Evolutionary conservation across 2,113 vertebrate genomes (phyloP).

Genomic region (Scophthalmus maximus): DNA sequence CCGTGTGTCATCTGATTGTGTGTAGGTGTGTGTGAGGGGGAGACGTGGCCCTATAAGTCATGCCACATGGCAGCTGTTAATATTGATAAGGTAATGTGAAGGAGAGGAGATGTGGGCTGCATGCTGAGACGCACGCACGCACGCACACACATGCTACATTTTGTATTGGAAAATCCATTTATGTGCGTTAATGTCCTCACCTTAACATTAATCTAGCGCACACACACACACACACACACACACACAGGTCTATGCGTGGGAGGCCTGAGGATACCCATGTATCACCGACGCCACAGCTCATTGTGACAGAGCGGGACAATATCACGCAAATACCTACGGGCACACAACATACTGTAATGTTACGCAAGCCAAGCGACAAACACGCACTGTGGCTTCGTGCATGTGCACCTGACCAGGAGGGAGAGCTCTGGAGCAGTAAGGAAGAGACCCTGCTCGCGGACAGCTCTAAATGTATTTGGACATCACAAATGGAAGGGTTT

Average conservation of each 20-base stretch:
- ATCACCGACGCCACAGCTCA: slow-evolving; percentile 38
- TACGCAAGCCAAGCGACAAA: too few relatives aligned
- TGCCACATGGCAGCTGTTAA: slow-evolving; percentile 50
- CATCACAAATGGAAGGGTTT: background rate
- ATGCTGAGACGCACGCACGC: slow-evolving; percentile 18
- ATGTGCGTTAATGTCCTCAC: background rate
- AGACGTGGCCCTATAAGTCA: slow-evolving; percentile 27
- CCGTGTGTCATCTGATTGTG: slow-evolving; percentile 29
- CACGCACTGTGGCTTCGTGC: slow-evolving; percentile 5
- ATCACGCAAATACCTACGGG: background rate
- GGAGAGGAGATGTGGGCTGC: slow-evolving; percentile 1
- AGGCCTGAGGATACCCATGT: slow-evolving; percentile 50
- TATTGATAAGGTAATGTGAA: slow-evolving; percentile 54
- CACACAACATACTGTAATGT: background rate
- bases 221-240: slow-evolving; percentile 3
- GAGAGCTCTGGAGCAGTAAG: background rate
- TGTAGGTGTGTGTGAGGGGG: background rate
- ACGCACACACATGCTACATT: background rate
- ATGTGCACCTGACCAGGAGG: slow-evolving; percentile 1
- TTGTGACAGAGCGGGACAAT: slow-evolving; percentile 31
- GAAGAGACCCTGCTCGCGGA: background rate
- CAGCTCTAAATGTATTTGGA: background rate
- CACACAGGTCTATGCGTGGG: slow-evolving; percentile 1
- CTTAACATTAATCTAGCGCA: background rate
- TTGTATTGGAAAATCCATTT: background rate